These are phyloP conservation scores for Prosopocoilus inquinatus DNA, from an alignment of 2,888 invertebrate genomes.

Conservation along the genomic window DNA sequence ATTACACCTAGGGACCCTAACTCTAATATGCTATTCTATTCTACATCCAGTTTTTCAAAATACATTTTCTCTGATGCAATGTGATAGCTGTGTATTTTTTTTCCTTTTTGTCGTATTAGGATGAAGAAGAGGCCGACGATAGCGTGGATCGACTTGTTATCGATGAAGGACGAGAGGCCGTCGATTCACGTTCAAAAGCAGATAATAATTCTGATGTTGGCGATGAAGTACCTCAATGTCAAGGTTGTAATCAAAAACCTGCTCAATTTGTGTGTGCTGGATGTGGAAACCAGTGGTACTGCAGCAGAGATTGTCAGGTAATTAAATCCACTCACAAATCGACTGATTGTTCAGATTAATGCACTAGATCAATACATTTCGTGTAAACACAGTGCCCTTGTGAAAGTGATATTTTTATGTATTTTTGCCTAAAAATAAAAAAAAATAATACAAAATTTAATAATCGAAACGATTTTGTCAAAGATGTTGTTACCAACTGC, in stretches of 20 bases:
- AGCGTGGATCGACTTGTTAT: constrained; percentile 61
- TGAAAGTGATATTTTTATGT: too few species aligned
- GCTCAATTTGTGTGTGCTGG: constrained; percentile 89
- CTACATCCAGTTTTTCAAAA: too few species aligned
- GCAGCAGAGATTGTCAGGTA: constrained; percentile 91
- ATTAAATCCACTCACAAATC: constrained; percentile 28
- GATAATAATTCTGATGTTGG: constrained; percentile 49
- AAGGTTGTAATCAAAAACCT: constrained; percentile 78
- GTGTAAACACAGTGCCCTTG: too few species aligned
- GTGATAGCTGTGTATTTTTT: not conserved
- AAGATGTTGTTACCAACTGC: too few species aligned
- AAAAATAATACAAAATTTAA: too few species aligned
- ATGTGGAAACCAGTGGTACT: constrained; percentile 93
- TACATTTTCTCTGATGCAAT: not conserved
- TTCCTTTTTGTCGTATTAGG: constrained; percentile 27
- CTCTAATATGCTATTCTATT: too few species aligned
- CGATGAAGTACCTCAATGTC: constrained; percentile 62
- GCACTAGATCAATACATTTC: too few species aligned
- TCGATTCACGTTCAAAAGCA: constrained; percentile 35
- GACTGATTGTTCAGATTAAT: too few species aligned
- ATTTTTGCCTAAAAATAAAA: too few species aligned
- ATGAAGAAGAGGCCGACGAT: constrained; percentile 58
- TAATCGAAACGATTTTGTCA: too few species aligned
- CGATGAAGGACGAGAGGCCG: constrained; percentile 57
- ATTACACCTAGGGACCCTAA: too few species aligned